Base-by-base conservation (phyloP, 2,888 invertebrate genomes). In the Sinhomidia bicolor region DNA sequence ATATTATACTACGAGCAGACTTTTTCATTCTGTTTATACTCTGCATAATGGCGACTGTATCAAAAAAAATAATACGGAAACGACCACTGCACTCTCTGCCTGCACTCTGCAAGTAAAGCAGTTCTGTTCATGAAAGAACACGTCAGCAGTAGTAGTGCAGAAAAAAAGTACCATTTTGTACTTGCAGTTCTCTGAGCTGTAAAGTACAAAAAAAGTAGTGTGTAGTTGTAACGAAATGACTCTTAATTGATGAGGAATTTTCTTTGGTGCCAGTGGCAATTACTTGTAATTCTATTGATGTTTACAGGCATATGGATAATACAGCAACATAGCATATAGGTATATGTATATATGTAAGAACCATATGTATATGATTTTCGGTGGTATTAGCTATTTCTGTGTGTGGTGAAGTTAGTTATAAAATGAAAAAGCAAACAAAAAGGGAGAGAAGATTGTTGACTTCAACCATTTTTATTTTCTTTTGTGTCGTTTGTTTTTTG, bases 231-330 rank as follows among this genome's bases (percentile, higher is more conserved):
- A 47, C 14, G 60, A 76, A 62, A 84, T 44, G 23, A 51, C 4
- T 60, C 60, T 60, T 84, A 84, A 84, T 84, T 84, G 76, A 84
- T 76, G 84, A 62, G 84, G 74, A 84, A 76, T 44, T 44, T n/a
- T 74, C n/a, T 41, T 76, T n/a, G 57, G 85, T 79, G 79, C 79
- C 85, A 85, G 76, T 78, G n/a, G 79, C 68, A 79, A 78, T 78
- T 78, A 14, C 47, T 3, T 79, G 57, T 23, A 36, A 4, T 20
- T 74, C 74, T n/a, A 74, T 44, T 62, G 9, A 32, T 32, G 14
- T 32, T 20, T 36, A 20, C 60, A 23, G 17, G 20, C 23, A 20
- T 17, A 4, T 20, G 36, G 10, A 68, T 32, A 62, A 10, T 26
- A 62, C 12, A 10, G 26, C 2, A 47, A 12, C 7, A 51, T 51